A percentile compares a stretch with the other conserved stretches of the same genome.
Conservation (phyloP, 2,888 invertebrate species). For the Xestia sexstrigata region DNA sequence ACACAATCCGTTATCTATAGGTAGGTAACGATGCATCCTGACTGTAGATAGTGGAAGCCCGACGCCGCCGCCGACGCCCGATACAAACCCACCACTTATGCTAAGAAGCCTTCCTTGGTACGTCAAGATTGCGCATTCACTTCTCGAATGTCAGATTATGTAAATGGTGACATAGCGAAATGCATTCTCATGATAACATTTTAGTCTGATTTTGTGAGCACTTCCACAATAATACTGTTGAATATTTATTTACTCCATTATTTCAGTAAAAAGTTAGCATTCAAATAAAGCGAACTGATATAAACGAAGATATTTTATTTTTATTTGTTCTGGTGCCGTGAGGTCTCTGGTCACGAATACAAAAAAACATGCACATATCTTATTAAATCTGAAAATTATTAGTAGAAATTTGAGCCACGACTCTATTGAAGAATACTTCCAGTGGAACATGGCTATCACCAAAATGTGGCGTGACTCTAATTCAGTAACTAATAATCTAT, state of each 20-base stretch:
- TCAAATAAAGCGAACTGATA: conserved; percentile 25
- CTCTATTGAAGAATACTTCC: background rate
- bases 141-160: conserved; percentile 64
- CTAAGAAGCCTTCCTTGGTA: conserved; percentile 42
- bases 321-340: conserved; percentile 8
- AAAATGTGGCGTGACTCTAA: background rate
- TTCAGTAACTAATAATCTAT: background rate
- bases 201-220: conserved; percentile 56
- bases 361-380: background rate
- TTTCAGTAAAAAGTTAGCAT: conserved; percentile 18
- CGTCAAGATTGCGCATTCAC: conserved; percentile 53
- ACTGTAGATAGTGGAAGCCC: background rate
- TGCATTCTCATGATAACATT: conserved; percentile 57
- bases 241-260: conserved; percentile 48
- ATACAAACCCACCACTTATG: conserved; percentile 37
- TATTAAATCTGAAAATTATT: background rate
- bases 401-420: background rate
- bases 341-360: conserved; percentile 9
- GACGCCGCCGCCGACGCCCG: conserved; percentile 2
- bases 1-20: background rate
- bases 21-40: background rate
- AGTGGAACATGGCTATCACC: background rate
- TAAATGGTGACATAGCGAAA: conserved; percentile 53
- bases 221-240: conserved; percentile 31
- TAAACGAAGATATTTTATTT: conserved; percentile 27